Evolutionary conservation across 1,140 invertebrate species (phyloP).

Genomic region (Micrasema longulum): DNA sequence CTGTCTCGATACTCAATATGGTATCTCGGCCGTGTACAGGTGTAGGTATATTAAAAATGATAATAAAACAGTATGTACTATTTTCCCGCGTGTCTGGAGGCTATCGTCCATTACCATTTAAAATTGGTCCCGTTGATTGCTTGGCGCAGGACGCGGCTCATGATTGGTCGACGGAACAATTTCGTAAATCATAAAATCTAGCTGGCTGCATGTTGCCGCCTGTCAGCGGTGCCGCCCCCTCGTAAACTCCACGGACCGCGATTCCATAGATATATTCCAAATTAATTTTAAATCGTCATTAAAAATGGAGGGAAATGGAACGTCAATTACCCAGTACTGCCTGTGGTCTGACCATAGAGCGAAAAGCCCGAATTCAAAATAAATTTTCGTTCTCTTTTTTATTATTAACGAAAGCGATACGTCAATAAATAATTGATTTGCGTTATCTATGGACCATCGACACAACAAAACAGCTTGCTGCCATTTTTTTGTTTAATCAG

Average conservation of each 20-base stretch:
- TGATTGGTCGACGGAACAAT: conserved; percentile 44
- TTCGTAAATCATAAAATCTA: conserved; percentile 52
- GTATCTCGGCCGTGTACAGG: conserved; percentile 7
- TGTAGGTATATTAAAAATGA: conserved; percentile 30
- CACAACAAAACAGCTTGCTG: too few relatives aligned
- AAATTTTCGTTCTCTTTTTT: too few relatives aligned
- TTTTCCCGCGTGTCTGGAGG: conserved; percentile 49
- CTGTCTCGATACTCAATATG: conserved; percentile 18
- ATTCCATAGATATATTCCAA: conserved; percentile 42
- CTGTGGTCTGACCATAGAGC: neutral
- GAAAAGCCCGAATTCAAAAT: too few relatives aligned
- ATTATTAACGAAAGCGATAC: too few relatives aligned
- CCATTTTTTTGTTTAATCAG: too few relatives aligned
- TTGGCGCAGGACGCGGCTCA: conserved; percentile 33
- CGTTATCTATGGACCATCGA: neutral
- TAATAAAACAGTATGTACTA: conserved; percentile 31
- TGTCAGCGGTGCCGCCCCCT: conserved; percentile 54
- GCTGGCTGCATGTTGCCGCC: conserved; percentile 44
- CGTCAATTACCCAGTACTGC: conserved; percentile 38
- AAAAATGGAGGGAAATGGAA: conserved; percentile 47
- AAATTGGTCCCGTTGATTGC: conserved; percentile 46
- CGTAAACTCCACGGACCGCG: conserved; percentile 44
- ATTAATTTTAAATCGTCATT: conserved; percentile 45
- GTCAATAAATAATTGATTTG: too few relatives aligned
- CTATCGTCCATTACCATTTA: conserved; percentile 53